These are phyloP conservation scores for Cyprinodon brontotheroides DNA, from an alignment of 2,113 vertebrate species.

Conservation along the genomic window DNA sequence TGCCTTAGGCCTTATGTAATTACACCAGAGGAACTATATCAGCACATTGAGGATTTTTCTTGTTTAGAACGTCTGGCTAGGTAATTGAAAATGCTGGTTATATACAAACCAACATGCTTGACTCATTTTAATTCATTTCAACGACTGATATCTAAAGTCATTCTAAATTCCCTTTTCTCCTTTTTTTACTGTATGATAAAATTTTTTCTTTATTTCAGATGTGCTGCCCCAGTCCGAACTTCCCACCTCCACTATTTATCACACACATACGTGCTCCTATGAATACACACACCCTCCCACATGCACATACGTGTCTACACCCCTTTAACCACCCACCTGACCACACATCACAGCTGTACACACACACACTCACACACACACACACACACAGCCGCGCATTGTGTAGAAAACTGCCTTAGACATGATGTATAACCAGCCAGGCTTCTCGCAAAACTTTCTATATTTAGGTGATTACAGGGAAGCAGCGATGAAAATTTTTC, in stretches of 20 bases:
- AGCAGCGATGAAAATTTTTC: conserved; percentile 52
- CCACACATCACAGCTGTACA: conserved; percentile 25
- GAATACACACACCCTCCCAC: conserved; percentile 33
- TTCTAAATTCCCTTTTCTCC: background rate
- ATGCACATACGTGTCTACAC: conserved; percentile 45
- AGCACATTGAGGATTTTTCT: no score
- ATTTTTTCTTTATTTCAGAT: conserved; percentile 32
- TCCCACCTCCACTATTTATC: conserved; percentile 44
- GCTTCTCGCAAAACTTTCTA: conserved; percentile 54
- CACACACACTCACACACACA: background rate
- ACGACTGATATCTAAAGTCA: background rate
- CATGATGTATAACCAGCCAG: conserved; percentile 56
- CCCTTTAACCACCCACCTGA: conserved; percentile 38
- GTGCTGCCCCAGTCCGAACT: conserved; percentile 47
- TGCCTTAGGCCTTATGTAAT: background rate
- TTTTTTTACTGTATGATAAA: background rate
- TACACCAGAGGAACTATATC: background rate
- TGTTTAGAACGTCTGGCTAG: background rate
- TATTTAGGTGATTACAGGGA: conserved; percentile 59
- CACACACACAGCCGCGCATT: conserved; percentile 32
- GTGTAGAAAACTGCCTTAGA: conserved; percentile 49
- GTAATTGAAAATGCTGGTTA: no score
- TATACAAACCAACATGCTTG: background rate
- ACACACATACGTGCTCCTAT: conserved; percentile 37
- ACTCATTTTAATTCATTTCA: background rate